Conservation (phyloP, 2,888 invertebrate genomes). For the Tanaodytes sp. region DNA sequence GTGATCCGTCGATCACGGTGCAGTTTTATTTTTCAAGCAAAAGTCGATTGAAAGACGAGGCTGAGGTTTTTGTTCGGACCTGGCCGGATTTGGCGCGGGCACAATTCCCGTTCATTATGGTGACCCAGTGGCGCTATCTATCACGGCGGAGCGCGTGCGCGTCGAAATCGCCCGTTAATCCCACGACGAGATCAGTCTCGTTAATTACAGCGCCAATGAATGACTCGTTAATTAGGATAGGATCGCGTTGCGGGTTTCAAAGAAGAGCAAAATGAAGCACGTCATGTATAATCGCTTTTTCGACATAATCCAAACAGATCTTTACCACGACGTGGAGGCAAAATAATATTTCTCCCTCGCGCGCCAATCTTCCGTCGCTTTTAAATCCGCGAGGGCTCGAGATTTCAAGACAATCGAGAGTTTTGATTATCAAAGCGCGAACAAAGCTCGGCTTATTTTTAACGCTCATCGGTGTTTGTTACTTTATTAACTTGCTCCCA, state of each 20-base stretch:
- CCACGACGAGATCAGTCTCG: conserved; percentile 58
- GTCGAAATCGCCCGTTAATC: conserved; percentile 57
- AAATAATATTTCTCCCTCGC: conserved; percentile 48
- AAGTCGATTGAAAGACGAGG: conserved; percentile 12
- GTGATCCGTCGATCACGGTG: conserved; percentile 20
- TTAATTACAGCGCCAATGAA: conserved; percentile 68
- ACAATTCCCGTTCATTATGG: conserved; percentile 33
- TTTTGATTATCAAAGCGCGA: conserved; percentile 44
- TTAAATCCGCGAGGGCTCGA: conserved; percentile 45
- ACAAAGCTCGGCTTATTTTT: conserved; percentile 30
- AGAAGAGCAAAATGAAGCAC: conserved; percentile 67
- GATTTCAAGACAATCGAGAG: conserved; percentile 48
- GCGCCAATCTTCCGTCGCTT: conserved; percentile 51
- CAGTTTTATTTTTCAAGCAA: conserved; percentile 8
- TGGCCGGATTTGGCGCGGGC: conserved; percentile 27
- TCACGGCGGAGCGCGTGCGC: conserved; percentile 34
- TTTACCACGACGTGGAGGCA: conserved; percentile 48
- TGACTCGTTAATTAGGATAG: conserved; percentile 71
- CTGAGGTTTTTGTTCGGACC: conserved; percentile 25
- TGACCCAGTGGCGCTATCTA: conserved; percentile 47
- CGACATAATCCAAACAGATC: conserved; percentile 47
- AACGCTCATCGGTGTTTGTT: conserved; percentile 38
- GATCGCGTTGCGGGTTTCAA: conserved; percentile 65
- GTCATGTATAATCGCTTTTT: conserved; percentile 61
- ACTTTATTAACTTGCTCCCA: conserved; percentile 37